These are phyloP conservation scores for Delichon dasypus DNA, from an alignment of 2,797 vertebrate genomes.

Conservation along the genomic window DNA sequence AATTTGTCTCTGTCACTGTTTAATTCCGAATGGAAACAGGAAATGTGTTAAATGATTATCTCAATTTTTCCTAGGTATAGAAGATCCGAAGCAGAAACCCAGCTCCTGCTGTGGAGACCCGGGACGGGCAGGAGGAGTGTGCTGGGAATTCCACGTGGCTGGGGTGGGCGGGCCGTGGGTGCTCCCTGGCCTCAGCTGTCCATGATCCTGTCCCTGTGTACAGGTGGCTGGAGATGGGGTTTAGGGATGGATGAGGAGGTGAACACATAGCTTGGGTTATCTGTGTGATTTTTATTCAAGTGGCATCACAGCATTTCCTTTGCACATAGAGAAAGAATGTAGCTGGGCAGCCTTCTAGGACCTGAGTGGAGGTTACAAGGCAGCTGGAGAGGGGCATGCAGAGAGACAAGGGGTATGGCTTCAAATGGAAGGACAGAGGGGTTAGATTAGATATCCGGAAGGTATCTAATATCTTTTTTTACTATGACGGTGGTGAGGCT, in stretches of 20 bases:
- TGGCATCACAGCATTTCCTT: neutral
- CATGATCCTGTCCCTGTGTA: neutral
- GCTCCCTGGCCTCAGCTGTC: rapidly evolving
- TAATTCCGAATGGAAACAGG: neutral
- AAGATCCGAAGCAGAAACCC: neutral
- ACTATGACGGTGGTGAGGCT: neutral
- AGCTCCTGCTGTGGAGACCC: neutral
- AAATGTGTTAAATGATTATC: neutral
- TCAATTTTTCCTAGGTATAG: neutral
- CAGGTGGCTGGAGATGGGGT: neutral
- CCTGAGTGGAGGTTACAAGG: neutral
- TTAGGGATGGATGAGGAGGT: neutral
- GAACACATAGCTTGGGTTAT: neutral
- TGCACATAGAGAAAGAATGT: neutral
- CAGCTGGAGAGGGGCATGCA: neutral
- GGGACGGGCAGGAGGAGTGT: neutral
- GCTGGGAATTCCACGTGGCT: rapidly evolving
- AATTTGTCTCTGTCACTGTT: neutral
- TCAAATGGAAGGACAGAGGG: neutral
- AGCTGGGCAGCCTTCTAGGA: neutral
- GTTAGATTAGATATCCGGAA: neutral
- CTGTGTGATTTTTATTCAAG: neutral
- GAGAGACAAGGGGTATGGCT: neutral
- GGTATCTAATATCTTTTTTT: too few species aligned
- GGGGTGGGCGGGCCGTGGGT: rapidly evolving